A percentile compares a stretch with the other conserved stretches of the same genome.
Conservation (phyloP, 2,113 vertebrate genomes). For the Lota lota region DNA sequence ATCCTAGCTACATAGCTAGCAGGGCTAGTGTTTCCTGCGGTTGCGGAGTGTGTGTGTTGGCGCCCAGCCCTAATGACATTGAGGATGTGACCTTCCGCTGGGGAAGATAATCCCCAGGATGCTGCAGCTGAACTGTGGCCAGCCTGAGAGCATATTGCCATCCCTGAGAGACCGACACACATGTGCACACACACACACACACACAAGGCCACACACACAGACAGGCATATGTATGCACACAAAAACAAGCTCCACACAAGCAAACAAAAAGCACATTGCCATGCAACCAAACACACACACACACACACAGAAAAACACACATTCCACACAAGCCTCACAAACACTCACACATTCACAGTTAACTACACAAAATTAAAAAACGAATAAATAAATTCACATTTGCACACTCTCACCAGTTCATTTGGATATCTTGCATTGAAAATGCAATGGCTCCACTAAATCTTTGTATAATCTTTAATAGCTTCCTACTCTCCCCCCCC, state of each 20-base stretch:
- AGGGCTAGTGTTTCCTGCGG: too few species aligned
- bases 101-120: slow-evolving; percentile 61
- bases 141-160: slow-evolving; percentile 19
- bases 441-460: slow-evolving; percentile 9
- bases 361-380: slow-evolving; percentile 13
- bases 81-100: slow-evolving; percentile 47
- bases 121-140: slow-evolving; percentile 39
- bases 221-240: slow-evolving; percentile 14
- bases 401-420: slow-evolving; percentile 20
- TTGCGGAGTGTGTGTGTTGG: slow-evolving; percentile 6
- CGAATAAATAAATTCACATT: background rate
- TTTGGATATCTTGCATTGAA: slow-evolving; percentile 27
- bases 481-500: slow-evolving; percentile 9
- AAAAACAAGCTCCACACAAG: background rate
- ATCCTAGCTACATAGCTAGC: too few species aligned
- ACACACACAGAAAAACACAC: slow-evolving; percentile 14
- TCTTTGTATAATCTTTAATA: slow-evolving; percentile 60
- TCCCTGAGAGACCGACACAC: slow-evolving; percentile 24
- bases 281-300: slow-evolving; percentile 13
- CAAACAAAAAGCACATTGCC: background rate
- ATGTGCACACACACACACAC: slow-evolving; percentile 13
- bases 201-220: slow-evolving; percentile 12
- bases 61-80: slow-evolving; percentile 49
- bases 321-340: slow-evolving; percentile 15
- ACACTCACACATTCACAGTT: slow-evolving; percentile 15